Base-by-base conservation (phyloP, 1,140 invertebrate genomes). In the Scaptomyza pallida region DNA sequence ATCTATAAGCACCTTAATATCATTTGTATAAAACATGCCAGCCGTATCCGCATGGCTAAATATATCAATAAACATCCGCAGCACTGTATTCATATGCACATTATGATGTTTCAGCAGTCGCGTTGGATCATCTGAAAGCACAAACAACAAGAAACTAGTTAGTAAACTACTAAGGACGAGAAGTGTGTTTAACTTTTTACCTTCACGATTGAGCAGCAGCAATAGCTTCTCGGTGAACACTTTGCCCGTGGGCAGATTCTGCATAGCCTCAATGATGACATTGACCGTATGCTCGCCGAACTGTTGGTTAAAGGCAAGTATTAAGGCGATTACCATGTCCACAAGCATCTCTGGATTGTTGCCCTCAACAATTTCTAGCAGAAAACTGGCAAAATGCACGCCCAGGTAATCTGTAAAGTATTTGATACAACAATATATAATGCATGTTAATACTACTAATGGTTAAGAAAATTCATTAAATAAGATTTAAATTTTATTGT, bases 1-100 rank as follows among this genome's bases (percentile, higher is more conserved):
- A 89, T 98, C 97, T 74, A 98, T 95, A 21, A 98, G 93, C 35
- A 98, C 97, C 92, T 96, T 97, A 2, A 96, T 95, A 90, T 99
- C 97, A 90, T 98, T 99, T 0, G 97, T 97, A 89, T 98, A 99
- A 90, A 98, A 97, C 33, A 98, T 93, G 72, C 94, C 93, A 0
- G 97, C 95, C 4, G 97, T 97, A 40, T 93, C 92, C 54, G 94
- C 92, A 50, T 93, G 94, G 45, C 93, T 94, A 89, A 98, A 98
- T 48, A 98, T 91, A 91, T 98, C 97, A 40, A 94, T 94, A 59
- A 97, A 95, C 68, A 99, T 93, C 92, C 98, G 98, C 44, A 98
- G 92, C 10, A 98, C 95, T 5, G 97, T 97, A 92, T 98, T 96
- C 43, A 94, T 94, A 5, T 95, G 95, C 26, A 93, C 93, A n/a